Base-by-base conservation (phyloP, 2,888 invertebrate genomes). In the Synergus laeviventris region DNA sequence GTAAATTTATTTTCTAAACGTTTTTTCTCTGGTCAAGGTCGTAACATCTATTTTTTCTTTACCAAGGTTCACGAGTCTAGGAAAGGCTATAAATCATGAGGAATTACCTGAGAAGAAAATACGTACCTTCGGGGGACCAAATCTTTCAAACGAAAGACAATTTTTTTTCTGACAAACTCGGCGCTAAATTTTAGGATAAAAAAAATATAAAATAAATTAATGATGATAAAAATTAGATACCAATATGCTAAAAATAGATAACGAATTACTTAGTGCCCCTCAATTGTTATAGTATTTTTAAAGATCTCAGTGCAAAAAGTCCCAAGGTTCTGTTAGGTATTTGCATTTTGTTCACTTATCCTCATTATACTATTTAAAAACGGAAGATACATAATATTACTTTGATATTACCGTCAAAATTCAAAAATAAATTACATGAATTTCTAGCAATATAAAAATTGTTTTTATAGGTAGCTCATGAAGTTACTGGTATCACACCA, bases 31-130 rank as follows among this genome's bases (percentile, higher is more conserved):
- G 49, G 49, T 49, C n/a, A 49, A 31, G 45, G 9, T 45, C 36
- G 4, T 42, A 31, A 49, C 31, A 16, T 49, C 4, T 45, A 49
- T n/a, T 31, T 42, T 66, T 45, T 66, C 66, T 31, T 70, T 45
- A 31, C 12, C 16, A 49, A 70, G 31, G 12, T 21, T 12, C 21
- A 21, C 1, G 12, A 12, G 11, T 56, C 31, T 11, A 31, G 31
- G 31, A 70, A 8, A 45, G n/a, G 21, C 24, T 24, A 45, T 70
- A 70, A 70, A 49, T 70, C 45, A 70, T n/a, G 21, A 14, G 24
- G 24, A 66, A 21, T 14, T 7, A 66, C 66, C 56, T 56, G 21
- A 56, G 11, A 24, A 21, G 21, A 66, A 39, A 39, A 39, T 39
- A 70, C 24, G 24, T 42, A 9, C 9, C 2, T 49, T 49, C n/a